Evolutionary conservation across 2,888 invertebrate species (phyloP).

Genomic region (Crioceris asparagi): DNA sequence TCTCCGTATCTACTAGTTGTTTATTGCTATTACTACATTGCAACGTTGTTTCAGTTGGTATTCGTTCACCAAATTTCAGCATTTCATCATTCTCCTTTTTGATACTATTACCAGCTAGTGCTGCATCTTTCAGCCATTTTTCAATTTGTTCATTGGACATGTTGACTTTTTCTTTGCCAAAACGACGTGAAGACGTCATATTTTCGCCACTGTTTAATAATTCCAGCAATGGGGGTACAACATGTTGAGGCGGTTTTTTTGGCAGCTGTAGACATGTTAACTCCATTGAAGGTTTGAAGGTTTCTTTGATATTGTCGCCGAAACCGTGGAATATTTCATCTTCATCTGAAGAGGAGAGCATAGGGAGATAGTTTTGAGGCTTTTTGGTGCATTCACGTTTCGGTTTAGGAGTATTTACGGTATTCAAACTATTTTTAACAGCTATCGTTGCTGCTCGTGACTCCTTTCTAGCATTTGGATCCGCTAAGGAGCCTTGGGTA

Average conservation of each 20-base stretch:
- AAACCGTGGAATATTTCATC: constrained; percentile 38
- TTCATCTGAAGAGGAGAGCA: constrained; percentile 40
- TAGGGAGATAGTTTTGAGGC: constrained; percentile 34
- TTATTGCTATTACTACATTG: constrained; percentile 15
- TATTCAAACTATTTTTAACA: too few species aligned
- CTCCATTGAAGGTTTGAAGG: constrained; percentile 2
- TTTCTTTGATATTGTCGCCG: constrained; percentile 18
- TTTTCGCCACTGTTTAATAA: constrained; percentile 34
- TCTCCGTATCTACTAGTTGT: constrained; percentile 21
- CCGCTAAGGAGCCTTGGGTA: constrained; percentile 14
- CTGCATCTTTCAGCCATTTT: constrained; percentile 46
- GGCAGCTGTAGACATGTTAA: constrained; percentile 8
- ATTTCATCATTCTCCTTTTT: constrained; percentile 34
- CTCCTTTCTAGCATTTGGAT: constrained; percentile 10
- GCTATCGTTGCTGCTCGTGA: constrained; percentile 8
- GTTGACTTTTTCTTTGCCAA: constrained; percentile 51
- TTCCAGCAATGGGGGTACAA: constrained; percentile 29
- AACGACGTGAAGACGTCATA: too few species aligned
- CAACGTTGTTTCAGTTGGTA: constrained; percentile 27
- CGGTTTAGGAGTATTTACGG: constrained; percentile 29
- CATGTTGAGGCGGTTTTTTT: constrained; percentile 4
- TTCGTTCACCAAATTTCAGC: constrained; percentile 33
- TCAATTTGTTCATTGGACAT: constrained; percentile 61
- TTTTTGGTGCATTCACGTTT: constrained; percentile 35
- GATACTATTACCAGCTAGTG: constrained; percentile 32